Conservation (phyloP, 2,113 vertebrate genomes). For the Aythya baeri region DNA sequence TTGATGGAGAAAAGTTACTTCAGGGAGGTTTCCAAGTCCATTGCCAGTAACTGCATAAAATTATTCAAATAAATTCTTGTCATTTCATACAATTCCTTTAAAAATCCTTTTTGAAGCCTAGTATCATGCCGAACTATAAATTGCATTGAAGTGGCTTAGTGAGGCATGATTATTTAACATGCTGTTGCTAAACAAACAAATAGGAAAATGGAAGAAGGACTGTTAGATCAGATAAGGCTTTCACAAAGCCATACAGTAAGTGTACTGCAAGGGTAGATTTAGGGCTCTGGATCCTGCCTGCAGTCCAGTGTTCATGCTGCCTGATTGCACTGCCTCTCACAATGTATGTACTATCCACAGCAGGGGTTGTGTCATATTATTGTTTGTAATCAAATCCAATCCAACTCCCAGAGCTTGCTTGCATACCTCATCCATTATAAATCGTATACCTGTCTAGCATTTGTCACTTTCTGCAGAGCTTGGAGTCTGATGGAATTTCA, state of each 20-base stretch:
- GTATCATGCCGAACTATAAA: background rate
- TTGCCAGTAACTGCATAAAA: background rate
- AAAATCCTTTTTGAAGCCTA: background rate
- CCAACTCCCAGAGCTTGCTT: slow-evolving; percentile 37
- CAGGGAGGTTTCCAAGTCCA: background rate
- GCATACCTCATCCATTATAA: slow-evolving; percentile 65
- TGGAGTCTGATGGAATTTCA: slow-evolving; percentile 60
- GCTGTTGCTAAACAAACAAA: background rate
- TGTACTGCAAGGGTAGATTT: background rate
- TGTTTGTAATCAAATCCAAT: slow-evolving; percentile 55
- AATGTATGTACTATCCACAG: background rate
- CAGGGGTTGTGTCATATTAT: slow-evolving; percentile 43
- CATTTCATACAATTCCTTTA: background rate
- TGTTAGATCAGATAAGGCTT: background rate
- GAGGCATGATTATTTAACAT: background rate
- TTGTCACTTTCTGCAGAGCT: slow-evolving; percentile 60
- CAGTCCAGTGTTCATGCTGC: background rate
- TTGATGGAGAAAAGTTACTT: background rate
- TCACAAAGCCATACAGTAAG: background rate
- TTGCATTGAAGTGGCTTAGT: background rate
- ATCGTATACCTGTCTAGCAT: slow-evolving; percentile 44
- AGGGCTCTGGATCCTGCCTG: background rate
- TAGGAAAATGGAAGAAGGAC: background rate
- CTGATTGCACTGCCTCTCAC: background rate
- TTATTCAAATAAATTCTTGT: background rate